Evolutionary conservation across 2,113 vertebrate species (phyloP), one percentile per base, ranked within the genome.

Genomic region (Puntigrus tetrazona): DNA sequence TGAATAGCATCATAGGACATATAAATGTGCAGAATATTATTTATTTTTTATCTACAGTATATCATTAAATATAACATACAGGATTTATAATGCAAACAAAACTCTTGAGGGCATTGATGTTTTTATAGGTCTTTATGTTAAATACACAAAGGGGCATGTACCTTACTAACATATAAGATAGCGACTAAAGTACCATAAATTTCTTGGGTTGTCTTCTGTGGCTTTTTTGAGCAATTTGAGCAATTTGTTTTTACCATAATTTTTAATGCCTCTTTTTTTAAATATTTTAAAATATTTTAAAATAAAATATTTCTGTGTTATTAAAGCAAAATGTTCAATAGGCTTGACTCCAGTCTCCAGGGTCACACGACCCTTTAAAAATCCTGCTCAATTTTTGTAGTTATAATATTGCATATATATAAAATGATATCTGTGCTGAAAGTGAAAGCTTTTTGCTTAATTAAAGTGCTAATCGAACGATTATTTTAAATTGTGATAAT

Each of bases 1-100:
- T 10, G 55, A 43, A 79, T 79, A 61, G 36, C 55, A 79, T 55
- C 77, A 79, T 55, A 61, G n/a, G 38, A 61, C 36, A 59, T 61
- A 61, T 27, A 61, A 16, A 61, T 41, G 38, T 61, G 16, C 25
- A 11, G 8, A 61, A 61, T 36, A 61, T 43, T 10, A 27, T 25
- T n/a, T n/a, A n/a, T n/a, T 61, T 43, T 4, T 78, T 43, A 61
- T 34, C 25, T 14, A 22, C n/a, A 55, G 74, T 52, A 76, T 52
- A 22, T 61, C 7, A 63, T 67, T 67, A 67, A 47, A 31, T n/a
- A n/a, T n/a, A 47, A n/a, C 78, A 81, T 47, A 65, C 20, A 63
- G 1, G 4, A 27, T 25, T 29, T 38, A 80, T 65, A 41, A 65
- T 45, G 16, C 25, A 45, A 13, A 78, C 13, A 61, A 27, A 16